Conservation (phyloP, 1,140 invertebrate species). For the Triops longicaudatus region DNA sequence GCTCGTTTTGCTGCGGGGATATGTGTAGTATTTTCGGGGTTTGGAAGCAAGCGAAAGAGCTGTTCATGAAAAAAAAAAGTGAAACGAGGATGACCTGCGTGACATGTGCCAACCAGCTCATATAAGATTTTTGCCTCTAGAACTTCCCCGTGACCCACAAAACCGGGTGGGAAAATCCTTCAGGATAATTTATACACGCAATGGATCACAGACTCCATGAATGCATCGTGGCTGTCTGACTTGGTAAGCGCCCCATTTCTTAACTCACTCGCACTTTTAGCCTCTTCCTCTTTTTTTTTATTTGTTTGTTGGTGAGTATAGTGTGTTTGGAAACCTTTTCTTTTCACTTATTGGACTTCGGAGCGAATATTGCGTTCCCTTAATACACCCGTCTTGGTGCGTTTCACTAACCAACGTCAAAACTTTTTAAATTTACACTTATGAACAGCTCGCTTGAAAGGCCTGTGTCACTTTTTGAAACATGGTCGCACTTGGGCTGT, state of each 20-base stretch:
- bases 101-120: conserved; percentile 5
- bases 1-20: not conserved
- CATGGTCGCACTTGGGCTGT: no score
- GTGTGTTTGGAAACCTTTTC: no score
- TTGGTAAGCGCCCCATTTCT: conserved; percentile 10
- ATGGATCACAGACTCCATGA: conserved; percentile 5
- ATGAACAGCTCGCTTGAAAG: no score
- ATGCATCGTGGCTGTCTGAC: conserved; percentile 3
- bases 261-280: not conserved
- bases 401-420: no score
- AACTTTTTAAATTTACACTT: no score
- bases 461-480: no score
- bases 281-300: not conserved
- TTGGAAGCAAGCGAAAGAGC: not conserved
- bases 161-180: not conserved
- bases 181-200: conserved; percentile 3
- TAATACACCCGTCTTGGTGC: no score
- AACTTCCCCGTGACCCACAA: not conserved
- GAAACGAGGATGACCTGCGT: not conserved
- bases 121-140: not conserved
- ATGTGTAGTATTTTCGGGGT: not conserved
- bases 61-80: not conserved
- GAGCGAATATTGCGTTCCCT: no score
- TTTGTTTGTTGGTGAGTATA: not conserved
- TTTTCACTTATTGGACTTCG: not conserved